Conservation (phyloP, 92 coral and sea anemone species). For the Galaxea fascicularis region DNA sequence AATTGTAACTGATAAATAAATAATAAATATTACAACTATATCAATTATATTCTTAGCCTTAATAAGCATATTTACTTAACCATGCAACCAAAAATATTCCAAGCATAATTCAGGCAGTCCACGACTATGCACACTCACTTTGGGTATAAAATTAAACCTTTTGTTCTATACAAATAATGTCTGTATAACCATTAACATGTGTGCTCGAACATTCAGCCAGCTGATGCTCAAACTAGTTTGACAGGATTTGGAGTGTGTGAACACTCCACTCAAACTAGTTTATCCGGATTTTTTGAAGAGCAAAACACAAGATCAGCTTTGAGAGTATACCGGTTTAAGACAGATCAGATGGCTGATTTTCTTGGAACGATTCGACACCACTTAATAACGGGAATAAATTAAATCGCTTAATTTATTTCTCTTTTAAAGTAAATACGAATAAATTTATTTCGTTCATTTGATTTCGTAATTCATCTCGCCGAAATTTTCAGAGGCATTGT, state of each 20-base stretch:
- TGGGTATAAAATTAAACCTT: conserved; percentile 13
- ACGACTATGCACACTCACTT: conserved; percentile 5
- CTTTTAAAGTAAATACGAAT: neutral
- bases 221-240: conserved; percentile 38
- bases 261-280: conserved; percentile 15
- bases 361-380: neutral
- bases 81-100: conserved; percentile 29
- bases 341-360: neutral
- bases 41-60: conserved; percentile 26
- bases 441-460: conserved; percentile 17
- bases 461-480: neutral
- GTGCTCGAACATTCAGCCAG: conserved; percentile 34
- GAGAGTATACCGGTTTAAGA: neutral
- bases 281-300: neutral
- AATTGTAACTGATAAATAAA: neutral
- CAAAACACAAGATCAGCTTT: neutral
- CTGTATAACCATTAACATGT: neutral
- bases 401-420: neutral
- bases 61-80: neutral
- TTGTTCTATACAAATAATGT: conserved; percentile 11
- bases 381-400: conserved; percentile 22
- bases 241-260: neutral
- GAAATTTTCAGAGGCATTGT: neutral
- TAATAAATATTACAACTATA: conserved; percentile 2
- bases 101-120: neutral